Base-by-base conservation (phyloP, 92 coral and sea anemone genomes). In the Zoanthus sociatus region DNA sequence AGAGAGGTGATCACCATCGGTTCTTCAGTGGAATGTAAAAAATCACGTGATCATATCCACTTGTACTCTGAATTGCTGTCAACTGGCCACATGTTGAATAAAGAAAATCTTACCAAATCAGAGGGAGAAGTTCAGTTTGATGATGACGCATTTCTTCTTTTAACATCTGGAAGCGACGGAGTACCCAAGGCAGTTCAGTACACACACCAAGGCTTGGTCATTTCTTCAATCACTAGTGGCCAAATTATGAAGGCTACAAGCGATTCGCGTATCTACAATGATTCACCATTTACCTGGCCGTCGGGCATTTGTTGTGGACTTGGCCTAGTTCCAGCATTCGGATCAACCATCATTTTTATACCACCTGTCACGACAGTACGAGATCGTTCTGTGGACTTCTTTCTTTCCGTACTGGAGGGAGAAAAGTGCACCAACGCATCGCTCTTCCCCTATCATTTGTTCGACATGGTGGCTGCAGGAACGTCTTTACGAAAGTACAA, bases 351-450 rank as follows among this genome's bases (percentile, higher is more conserved):
- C 44, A 88, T 87, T 32, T 68, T 54, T 15, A 63, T 90, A 46
- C 93, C 93, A 33, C 88, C 93, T 32, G 84, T 74, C 20, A 86
- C 72, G 11, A 69, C 91, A 26, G 66, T 90, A 7, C 72, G 85
- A 83, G 91, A 86, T 13, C 73, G 88, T 68, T 81, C 84, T 13
- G 51, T 71, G 20, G 85, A 78, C 16, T 71, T 78, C 31, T 77
- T 90, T 48, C 37, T 83, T 47, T 75, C 74, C 37, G 79, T 87
- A 21, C 20, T 90, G 37, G 79, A 86, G 20, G 73, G 87, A n/a
- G 93, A 90, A 20, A 83, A 66, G 31, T 90, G 91, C 73, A 90
- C 85, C 30, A 83, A 90, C 71, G 90, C 93, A 7, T 33, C 88
- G n/a, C 26, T 90, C 15, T 55, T 87, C 67, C 45, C 91, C 4